A percentile compares a stretch with the other conserved stretches of the same genome.
Evolutionary conservation across 2,113 vertebrate species (phyloP).

Genomic region (Leucosticte australis): DNA sequence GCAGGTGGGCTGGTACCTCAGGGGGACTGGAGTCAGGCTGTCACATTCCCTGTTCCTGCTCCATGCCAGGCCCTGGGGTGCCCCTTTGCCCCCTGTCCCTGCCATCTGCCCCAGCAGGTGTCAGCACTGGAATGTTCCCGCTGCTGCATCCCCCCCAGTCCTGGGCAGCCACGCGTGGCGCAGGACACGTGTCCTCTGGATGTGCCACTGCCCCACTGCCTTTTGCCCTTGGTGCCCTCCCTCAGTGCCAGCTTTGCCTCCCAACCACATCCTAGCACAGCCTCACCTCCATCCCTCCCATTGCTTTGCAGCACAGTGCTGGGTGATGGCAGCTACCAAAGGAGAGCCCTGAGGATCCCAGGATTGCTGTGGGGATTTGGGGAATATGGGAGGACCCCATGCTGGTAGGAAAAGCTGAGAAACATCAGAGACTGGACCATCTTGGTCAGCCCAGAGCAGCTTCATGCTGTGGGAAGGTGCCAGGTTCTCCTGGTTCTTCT

Average conservation of each 20-base stretch:
- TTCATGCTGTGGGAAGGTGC: fast-evolving
- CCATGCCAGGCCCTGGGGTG: neutral
- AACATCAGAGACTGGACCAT: fast-evolving
- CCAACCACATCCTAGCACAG: neutral
- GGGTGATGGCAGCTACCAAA: neutral
- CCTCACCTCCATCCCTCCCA: neutral
- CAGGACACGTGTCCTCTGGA: neutral
- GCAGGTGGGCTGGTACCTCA: neutral
- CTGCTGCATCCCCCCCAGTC: neutral
- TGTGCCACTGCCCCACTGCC: neutral
- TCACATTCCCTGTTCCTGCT: neutral
- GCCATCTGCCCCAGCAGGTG: neutral
- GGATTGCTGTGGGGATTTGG: neutral
- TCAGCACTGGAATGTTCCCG: neutral
- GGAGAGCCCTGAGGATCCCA: neutral
- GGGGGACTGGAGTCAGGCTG: neutral
- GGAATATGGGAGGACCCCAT: neutral
- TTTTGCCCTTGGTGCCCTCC: neutral
- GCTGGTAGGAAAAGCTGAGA: neutral
- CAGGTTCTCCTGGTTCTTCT: neutral
- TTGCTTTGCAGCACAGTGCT: fast-evolving
- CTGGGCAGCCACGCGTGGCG: neutral
- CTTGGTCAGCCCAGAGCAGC: neutral
- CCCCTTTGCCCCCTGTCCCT: neutral
- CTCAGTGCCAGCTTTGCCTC: neutral